phyloP scores from a whole-genome alignment of 2,113 vertebrate genomes.

The Fregata magnificens region DNA sequence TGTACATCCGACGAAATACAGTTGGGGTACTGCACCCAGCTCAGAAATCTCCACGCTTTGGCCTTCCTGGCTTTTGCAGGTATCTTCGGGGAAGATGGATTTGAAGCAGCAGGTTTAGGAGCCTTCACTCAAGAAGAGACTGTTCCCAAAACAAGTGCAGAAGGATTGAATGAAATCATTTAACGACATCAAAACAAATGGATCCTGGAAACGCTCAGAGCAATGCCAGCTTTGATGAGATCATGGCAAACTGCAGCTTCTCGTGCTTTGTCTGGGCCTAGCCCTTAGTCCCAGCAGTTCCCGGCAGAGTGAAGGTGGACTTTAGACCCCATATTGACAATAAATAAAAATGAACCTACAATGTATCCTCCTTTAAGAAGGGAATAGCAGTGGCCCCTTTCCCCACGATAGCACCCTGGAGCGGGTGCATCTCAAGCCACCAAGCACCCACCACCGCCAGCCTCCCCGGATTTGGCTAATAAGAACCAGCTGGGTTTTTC shows the following conservation, averaged over 20 bases:
- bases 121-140: neutral
- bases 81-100: neutral
- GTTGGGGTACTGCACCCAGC: neutral
- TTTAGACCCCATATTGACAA: neutral
- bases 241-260: neutral
- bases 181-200: neutral
- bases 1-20: neutral
- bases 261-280: neutral
- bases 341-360: neutral
- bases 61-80: neutral
- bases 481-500: conserved; percentile 79
- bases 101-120: neutral
- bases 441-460: neutral
- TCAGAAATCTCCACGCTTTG: neutral
- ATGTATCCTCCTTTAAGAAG: rapidly evolving
- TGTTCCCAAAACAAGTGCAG: neutral
- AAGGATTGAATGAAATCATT: rapidly evolving
- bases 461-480: conserved; percentile 53
- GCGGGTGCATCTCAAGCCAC: neutral
- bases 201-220: neutral
- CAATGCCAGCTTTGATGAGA: neutral
- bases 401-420: neutral
- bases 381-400: neutral
- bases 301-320: rapidly evolving
- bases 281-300: neutral